Evolutionary conservation across 2,113 vertebrate genomes (phyloP).

Genomic region (Lepisosteus oculatus): DNA sequence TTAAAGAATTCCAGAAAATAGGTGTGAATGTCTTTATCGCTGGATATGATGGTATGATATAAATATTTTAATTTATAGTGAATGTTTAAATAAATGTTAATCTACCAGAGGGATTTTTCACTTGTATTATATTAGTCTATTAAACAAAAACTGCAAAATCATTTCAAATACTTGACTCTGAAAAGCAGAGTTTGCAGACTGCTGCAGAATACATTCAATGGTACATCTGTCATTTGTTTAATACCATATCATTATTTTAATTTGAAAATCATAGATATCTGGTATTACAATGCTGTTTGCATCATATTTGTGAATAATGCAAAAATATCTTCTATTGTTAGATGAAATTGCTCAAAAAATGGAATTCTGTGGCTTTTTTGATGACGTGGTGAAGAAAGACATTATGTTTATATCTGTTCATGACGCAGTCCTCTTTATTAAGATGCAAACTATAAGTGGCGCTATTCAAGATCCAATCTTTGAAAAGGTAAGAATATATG

Average conservation of each 20-base stretch:
- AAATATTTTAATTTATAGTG: neutral
- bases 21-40: constrained; percentile 79
- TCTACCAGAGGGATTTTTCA: no score
- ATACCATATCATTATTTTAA: no score
- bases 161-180: no score
- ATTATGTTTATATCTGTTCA: constrained; percentile 77
- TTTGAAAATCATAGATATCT: no score
- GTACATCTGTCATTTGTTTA: no score
- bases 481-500: constrained; percentile 60
- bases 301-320: no score
- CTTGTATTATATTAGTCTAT: no score
- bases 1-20: constrained; percentile 81
- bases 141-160: no score
- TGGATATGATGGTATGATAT: constrained; percentile 74
- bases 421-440: constrained; percentile 75
- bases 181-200: no score
- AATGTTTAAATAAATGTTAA: no score
- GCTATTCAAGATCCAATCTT: constrained; percentile 65
- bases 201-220: no score
- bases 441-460: constrained; percentile 52
- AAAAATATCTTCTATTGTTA: constrained; percentile 23
- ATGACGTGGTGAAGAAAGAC: constrained; percentile 71
- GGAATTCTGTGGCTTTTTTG: constrained; percentile 76
- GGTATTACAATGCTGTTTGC: neutral
- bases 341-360: constrained; percentile 72